Base-by-base conservation (phyloP, 2,888 invertebrate species). In the Metellina segmentata region DNA sequence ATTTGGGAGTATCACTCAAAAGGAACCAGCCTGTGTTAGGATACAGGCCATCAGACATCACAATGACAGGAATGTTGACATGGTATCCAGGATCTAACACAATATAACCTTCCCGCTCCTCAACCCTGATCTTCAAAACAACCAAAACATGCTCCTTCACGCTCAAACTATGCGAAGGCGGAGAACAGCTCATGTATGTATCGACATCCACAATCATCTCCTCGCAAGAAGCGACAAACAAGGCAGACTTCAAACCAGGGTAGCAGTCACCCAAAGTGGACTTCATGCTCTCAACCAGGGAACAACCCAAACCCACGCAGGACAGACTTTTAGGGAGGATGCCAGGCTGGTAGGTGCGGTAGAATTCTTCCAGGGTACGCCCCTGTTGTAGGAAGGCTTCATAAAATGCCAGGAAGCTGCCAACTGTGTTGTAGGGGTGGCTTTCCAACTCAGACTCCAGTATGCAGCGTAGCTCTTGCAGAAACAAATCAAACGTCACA, bases 1-100 rank as follows among this genome's bases (percentile, higher is more conserved):
- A 96, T 94, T 96, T 96, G 81, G 96, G 95, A 94, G 97, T 97
- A 94, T 97, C 97, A 0, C 97, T 97, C 94, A 98, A 92, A n/a
- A 93, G 92, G 91, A 94, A 94, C 93, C 93, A 93, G 7, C 97
- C 97, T 92, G 98, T 98, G 94, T 98, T 98, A 16, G 98, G 98
- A 95, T 97, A 98, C 81, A 96, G 96, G 93, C 96, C 96, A 95
- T 98, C 98, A 70, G 96, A 96, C 98, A 98, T 98, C 85, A 98
- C 97, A 48, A 98, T 97, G 93, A 98, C 96, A 90, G 97, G 97
- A 93, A 98, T 96, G 74, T 97, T 97, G 92, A 98, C 97, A 95
- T 98, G 98, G 95, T 98, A 98, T 20, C 98, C 98, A 0, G 98
- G 98, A 96, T 98, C 98, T 72, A 98, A 96, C 48, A 98, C 96